A percentile compares a stretch with the other conserved stretches of the same genome.
Evolutionary conservation across 2,113 vertebrate genomes (phyloP).

Genomic region (Equus przewalskii): DNA sequence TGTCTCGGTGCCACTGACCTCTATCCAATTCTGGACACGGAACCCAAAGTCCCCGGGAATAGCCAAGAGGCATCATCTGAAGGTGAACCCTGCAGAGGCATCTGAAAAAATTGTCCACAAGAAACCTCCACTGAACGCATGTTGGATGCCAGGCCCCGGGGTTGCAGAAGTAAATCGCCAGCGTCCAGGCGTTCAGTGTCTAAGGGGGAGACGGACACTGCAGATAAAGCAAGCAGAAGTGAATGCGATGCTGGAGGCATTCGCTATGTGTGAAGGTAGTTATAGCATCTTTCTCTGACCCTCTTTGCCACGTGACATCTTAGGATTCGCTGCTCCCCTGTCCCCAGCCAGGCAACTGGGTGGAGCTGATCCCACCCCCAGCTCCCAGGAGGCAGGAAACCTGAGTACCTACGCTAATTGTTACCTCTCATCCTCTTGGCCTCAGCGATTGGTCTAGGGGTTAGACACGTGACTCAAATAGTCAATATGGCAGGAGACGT

Average conservation of each 20-base stretch:
- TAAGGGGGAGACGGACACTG: not conserved
- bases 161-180: not conserved
- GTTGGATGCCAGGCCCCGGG: not conserved
- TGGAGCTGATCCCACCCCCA: not conserved
- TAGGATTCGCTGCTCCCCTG: not conserved
- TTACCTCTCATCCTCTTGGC: not conserved
- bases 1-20: not conserved
- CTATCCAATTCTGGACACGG: not conserved
- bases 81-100: not conserved
- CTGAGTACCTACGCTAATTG: not conserved
- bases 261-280: rapidly evolving
- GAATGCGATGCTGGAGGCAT: not conserved
- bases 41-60: not conserved
- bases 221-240: rapidly evolving
- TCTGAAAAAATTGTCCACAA: not conserved
- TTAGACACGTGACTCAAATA: not conserved
- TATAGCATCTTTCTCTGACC: not conserved
- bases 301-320: not conserved
- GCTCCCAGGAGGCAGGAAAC: no score
- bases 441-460: not conserved
- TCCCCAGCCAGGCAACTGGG: not conserved
- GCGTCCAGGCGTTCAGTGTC: not conserved
- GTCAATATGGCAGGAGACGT: not conserved
- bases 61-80: not conserved
- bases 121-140: not conserved